Percentiles rank a stretch among this genome's conserved stretches.
phyloP scores from a whole-genome alignment of 2,797 vertebrate species.

The Coccyzus lansbergi region DNA sequence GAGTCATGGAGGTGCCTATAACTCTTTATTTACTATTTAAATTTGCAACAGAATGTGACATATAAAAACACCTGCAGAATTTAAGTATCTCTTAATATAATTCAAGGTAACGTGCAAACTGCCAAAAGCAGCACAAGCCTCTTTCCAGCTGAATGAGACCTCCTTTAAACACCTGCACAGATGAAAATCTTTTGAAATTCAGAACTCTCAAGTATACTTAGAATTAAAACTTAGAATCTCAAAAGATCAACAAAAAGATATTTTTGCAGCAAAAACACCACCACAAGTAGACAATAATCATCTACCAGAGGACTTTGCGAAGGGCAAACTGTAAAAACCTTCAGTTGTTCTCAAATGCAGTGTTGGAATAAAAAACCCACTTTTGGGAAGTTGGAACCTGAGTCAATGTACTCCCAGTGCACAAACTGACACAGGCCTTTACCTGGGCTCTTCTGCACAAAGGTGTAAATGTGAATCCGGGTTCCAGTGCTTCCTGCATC shows the following conservation, averaged over 20 bases:
- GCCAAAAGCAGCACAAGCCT: not conserved
- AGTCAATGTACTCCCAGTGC: not conserved
- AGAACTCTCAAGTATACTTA: not conserved
- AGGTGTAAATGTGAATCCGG: constrained; percentile 96
- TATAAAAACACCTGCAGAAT: not conserved
- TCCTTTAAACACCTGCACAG: not conserved
- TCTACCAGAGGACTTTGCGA: not conserved
- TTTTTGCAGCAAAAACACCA: not conserved
- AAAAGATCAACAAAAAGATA: not conserved
- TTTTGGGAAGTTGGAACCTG: not conserved
- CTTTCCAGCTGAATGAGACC: not conserved
- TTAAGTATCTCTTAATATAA: not conserved
- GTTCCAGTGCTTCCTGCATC: constrained; percentile 98
- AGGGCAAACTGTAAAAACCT: not conserved
- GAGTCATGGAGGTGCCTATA: not conserved
- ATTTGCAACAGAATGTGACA: not conserved
- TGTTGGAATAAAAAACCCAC: not conserved
- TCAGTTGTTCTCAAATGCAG: not conserved
- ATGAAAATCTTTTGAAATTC: not conserved
- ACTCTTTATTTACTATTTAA: not conserved
- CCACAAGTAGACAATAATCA: not conserved
- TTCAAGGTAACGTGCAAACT: not conserved
- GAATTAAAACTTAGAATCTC: not conserved
- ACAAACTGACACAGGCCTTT: constrained; percentile 11
- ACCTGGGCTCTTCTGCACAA: constrained; percentile 93